Evolutionary conservation across 2,888 invertebrate species (phyloP), one percentile per base, ranked within the genome.

Genomic region (Melanostoma scalare): DNA sequence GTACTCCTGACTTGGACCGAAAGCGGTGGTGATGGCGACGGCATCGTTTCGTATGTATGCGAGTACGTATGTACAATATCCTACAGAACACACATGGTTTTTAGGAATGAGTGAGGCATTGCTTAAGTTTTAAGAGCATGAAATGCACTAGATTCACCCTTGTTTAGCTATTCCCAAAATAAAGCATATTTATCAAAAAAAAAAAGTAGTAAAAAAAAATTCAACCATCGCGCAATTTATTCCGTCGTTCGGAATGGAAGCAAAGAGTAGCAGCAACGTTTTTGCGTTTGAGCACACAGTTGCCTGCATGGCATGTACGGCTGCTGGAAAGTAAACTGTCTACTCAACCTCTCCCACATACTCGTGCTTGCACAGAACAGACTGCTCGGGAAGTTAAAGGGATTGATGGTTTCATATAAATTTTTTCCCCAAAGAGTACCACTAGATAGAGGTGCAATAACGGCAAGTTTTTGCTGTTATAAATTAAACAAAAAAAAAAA

Each of bases 311-410:
- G 20, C 0, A 20, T 20, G 20, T 20, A 20, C 20, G 20, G 20
- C 20, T 20, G 20, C 20, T 20, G 20, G 20, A 55, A 55, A 55
- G 36, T 55, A 38, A 38, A 38, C 30, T 55, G 36, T 38, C 38
- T 38, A 38, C 55, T 5, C 55, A 10, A 38, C 38, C 36, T 1
- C 38, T 20, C 6, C 20, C 20, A 20, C 20, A 20, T 20, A 20
- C 20, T 20, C 20, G 20, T 20, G 20, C 20, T 20, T 20, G 20
- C 20, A 20, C 20, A 20, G 38, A 38, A 55, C 55, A 55, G 53
- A 36, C 53, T 53, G 53, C 36, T 53, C 53, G 36, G 36, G 36
- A 53, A 53, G 52, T 60, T 46, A 46, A 20, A 20, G 20, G 20
- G 20, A 20, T 20, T 20, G 20, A 20, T 20, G 20, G 20, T 20